Evolutionary conservation across 2,797 vertebrate species (phyloP).

Genomic region (Glyptemys insculpta): DNA sequence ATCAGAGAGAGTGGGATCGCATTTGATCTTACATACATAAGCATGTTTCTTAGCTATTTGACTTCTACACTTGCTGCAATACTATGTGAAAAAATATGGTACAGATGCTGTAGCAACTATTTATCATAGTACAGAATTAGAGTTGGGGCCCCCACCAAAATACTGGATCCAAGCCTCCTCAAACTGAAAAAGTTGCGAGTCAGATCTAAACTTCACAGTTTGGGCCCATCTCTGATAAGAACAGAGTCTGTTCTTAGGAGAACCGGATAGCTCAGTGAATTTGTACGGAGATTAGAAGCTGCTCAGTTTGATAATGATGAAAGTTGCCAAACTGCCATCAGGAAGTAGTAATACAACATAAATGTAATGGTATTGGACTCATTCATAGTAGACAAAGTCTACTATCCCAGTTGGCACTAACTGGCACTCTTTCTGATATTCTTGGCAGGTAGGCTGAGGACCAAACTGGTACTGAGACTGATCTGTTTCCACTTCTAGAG

Average conservation of each 20-base stretch:
- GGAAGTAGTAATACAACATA: not conserved
- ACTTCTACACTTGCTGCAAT: constrained; percentile 9
- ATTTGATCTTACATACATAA: constrained; percentile 49
- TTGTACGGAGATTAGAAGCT: not conserved
- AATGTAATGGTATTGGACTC: not conserved
- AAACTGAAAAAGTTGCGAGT: not conserved
- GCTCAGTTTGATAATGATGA: not conserved
- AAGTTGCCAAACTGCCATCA: constrained; percentile 35
- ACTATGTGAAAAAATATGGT: constrained; percentile 16
- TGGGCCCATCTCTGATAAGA: not conserved
- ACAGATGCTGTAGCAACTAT: not conserved
- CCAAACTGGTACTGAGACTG: not conserved
- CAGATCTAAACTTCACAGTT: not conserved
- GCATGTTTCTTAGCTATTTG: constrained; percentile 25
- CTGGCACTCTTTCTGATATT: not conserved
- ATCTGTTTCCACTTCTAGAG: not conserved
- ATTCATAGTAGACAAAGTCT: not conserved
- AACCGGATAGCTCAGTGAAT: not conserved
- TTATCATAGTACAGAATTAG: constrained; percentile 23
- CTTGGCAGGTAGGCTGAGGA: not conserved
- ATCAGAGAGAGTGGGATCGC: constrained; percentile 13
- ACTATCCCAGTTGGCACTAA: not conserved
- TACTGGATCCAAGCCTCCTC: not conserved
- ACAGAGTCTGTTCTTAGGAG: not conserved
- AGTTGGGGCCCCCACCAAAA: not conserved